phyloP scores from a whole-genome alignment of 1,140 invertebrate species.

The Drosophila repletoides region DNA sequence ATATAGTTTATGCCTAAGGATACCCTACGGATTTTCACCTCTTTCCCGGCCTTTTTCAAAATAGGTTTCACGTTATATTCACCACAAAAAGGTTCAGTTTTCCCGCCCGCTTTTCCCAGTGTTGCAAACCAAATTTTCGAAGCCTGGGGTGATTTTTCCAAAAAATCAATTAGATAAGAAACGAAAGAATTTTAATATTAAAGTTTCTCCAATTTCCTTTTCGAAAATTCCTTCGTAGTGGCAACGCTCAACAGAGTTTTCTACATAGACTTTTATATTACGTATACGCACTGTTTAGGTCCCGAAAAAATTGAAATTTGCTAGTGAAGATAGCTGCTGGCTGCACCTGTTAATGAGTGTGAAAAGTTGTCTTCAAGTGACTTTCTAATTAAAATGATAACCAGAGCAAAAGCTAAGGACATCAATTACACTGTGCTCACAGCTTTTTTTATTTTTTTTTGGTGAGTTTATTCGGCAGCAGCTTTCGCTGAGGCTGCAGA shows the following conservation, averaged over 20 bases:
- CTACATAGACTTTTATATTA: neutral
- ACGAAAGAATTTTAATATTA: too few relatives aligned
- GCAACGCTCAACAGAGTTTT: neutral
- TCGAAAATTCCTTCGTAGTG: too few relatives aligned
- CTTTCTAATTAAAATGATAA: slow-evolving; percentile 53
- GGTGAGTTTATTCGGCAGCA: slow-evolving; percentile 16
- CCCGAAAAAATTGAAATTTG: neutral
- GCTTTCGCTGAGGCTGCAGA: slow-evolving; percentile 43
- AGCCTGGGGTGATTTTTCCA: too few relatives aligned
- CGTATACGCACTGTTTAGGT: slow-evolving; percentile 6
- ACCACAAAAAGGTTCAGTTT: too few relatives aligned
- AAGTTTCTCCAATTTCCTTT: too few relatives aligned
- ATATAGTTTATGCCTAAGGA: too few relatives aligned
- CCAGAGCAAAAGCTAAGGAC: slow-evolving; percentile 24
- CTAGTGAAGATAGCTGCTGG: neutral
- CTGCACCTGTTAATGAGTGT: slow-evolving; percentile 19
- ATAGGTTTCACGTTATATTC: too few relatives aligned
- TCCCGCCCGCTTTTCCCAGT: too few relatives aligned
- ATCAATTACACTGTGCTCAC: slow-evolving; percentile 42
- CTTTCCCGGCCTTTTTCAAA: too few relatives aligned
- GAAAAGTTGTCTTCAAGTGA: neutral
- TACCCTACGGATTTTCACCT: too few relatives aligned
- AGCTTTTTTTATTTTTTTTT: slow-evolving; percentile 8
- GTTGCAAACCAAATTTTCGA: too few relatives aligned
- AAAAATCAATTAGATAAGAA: too few relatives aligned